Conservation (phyloP, 37 sponge, comb jelly and placozoan species). For the Oscarella lobularis region DNA sequence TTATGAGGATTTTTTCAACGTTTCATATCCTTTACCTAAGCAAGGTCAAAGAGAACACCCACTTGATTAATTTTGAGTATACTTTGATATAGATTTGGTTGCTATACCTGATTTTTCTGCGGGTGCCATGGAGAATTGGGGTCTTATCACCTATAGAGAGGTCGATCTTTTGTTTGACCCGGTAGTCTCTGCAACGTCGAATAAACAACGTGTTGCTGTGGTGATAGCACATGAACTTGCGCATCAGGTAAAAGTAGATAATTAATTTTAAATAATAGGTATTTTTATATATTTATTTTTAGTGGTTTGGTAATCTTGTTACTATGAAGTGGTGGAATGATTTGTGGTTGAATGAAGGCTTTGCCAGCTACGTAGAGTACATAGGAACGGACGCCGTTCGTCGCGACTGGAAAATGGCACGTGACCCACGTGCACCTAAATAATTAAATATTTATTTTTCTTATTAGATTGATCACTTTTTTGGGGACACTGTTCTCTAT, state of each 20-base stretch:
- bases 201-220: conserved; percentile 71
- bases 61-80: background rate
- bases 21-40: conserved; percentile 80
- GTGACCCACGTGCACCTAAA: background rate
- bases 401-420: conserved; percentile 49
- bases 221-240: conserved; percentile 93
- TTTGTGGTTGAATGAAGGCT: conserved; percentile 97
- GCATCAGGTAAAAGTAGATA: conserved; percentile 46
- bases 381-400: conserved; percentile 44
- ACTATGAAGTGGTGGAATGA: conserved; percentile 99
- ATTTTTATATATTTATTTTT: background rate
- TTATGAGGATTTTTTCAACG: conserved; percentile 63
- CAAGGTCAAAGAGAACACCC: conserved; percentile 39
- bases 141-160: conserved; percentile 87
- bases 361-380: conserved; percentile 84
- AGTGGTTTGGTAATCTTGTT: conserved; percentile 99
- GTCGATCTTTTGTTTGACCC: conserved; percentile 67
- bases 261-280: background rate
- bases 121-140: conserved; percentile 99
- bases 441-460: background rate
- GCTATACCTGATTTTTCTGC: conserved; percentile 86
- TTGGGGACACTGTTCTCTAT: conserved; percentile 4
- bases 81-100: conserved; percentile 69
- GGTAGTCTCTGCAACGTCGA: conserved; percentile 20
- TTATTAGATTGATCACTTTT: conserved; percentile 45